Evolutionary conservation across 53 echinoderm and acorn worm genomes (phyloP), one percentile per base, ranked within the genome.

Genomic region (Patiria pectinifera): DNA sequence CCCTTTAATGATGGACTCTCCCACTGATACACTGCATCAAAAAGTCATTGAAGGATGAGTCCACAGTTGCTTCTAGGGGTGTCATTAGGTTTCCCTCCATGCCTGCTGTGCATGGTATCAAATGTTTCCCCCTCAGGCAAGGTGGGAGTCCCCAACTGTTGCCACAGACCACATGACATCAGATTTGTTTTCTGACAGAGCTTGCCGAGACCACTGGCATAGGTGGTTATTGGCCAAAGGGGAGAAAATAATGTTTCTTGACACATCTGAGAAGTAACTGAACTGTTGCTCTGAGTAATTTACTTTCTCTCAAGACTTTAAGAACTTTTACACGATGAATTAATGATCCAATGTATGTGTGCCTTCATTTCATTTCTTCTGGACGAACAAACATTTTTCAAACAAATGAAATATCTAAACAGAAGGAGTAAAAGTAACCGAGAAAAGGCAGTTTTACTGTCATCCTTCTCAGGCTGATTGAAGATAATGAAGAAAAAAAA

Each of bases 81-180:
- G 90, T 82, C 90, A 90, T 90, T 90, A 90, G 80, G 45, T 48
- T 46, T 48, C 90, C 81, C 90, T 46, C 45, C 70, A 81, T 90
- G 90, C 90, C 62, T 81, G 90, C 90, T 90, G 90, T 48, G 90
- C 81, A 1, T 21, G 90, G 90, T 90, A 90, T 90, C 90, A 69
- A 90, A 90, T 90, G 90, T 90, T 90, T 90, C 90, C 90, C 89
- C 90, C 90, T 90, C 81, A 15, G 81, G 90, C 90, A 90, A 81
- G 90, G 90, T 90, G 69, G 90, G 90, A 90, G 80, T 90, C 69
- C 90, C 90, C 90, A 90, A 90, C 90, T 90, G 81, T 90, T 90
- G 90, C 90, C 69, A 12, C 47, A 90, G 90, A 90, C 90, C 90
- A 80, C 90, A 90, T 90, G 90, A 80, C 81, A 81, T 90, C 90